phyloP scores from a whole-genome alignment of 2,113 vertebrate genomes.

The Pteropus alecto region DNA sequence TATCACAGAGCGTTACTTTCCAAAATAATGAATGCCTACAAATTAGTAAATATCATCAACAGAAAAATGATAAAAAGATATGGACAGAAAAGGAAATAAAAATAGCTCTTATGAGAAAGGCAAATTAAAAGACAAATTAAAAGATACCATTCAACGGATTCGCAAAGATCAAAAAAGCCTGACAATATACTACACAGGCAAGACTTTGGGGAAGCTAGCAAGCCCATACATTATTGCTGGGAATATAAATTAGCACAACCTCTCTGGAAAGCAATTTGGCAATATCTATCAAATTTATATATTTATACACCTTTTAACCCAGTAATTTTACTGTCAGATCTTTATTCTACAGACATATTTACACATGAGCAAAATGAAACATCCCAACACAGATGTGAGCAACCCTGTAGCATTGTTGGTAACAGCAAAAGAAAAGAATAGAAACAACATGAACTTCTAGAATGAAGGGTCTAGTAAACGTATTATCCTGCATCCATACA shows the following conservation, averaged over 20 bases:
- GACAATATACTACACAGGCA: not conserved
- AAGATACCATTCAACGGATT: not conserved
- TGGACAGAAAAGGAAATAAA: not conserved
- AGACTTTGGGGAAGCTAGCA: not conserved
- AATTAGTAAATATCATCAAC: not conserved
- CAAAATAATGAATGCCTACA: not conserved
- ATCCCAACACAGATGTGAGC: not conserved
- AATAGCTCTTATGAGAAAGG: not conserved
- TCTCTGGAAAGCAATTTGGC: not conserved
- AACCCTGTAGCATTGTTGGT: not conserved
- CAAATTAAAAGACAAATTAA: not conserved
- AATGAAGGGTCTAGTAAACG: not conserved
- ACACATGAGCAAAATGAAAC: not conserved
- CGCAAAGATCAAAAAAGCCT: not conserved
- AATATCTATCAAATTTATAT: constrained; percentile 16
- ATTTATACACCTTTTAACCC: not conserved
- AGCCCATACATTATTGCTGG: not conserved
- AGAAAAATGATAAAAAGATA: not conserved
- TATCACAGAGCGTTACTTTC: not conserved
- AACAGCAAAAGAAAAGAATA: not conserved
- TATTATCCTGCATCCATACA: not conserved
- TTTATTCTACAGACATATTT: not conserved
- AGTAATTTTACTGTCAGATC: not conserved
- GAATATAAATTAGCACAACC: not conserved
- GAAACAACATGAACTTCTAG: not conserved